Evolutionary conservation across 2,113 vertebrate genomes (phyloP).

Genomic region (Marmota flaviventris): DNA sequence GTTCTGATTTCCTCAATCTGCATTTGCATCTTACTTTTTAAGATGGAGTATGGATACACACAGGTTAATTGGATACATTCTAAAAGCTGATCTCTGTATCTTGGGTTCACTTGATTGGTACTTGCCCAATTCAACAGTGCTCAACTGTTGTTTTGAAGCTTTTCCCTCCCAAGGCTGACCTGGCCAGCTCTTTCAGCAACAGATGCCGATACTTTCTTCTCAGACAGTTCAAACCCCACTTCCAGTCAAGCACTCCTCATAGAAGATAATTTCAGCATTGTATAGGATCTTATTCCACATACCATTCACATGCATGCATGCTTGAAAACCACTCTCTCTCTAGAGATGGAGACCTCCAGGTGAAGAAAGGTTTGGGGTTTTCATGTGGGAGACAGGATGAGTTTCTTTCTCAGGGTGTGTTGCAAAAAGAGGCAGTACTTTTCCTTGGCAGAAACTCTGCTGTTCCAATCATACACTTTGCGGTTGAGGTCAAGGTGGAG

Average conservation of each 20-base stretch:
- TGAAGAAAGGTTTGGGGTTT: not conserved
- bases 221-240: not conserved
- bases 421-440: constrained; percentile 88
- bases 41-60: not conserved
- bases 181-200: not conserved
- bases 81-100: too few species aligned
- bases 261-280: not conserved
- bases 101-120: not conserved
- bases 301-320: not conserved
- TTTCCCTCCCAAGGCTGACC: not conserved
- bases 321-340: not conserved
- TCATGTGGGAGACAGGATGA: constrained; percentile 86
- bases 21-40: not conserved
- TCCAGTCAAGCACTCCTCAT: not conserved
- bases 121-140: not conserved
- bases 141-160: not conserved
- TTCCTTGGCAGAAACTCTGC: constrained; percentile 72
- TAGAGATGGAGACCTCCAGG: too few species aligned
- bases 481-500: constrained; percentile 92
- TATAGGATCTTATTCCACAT: too few species aligned
- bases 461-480: constrained; percentile 90
- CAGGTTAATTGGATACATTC: not conserved
- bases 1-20: too few species aligned
- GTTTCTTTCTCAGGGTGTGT: constrained; percentile 93
- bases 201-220: not conserved